phyloP scores from a whole-genome alignment of 2,113 vertebrate species.

The Microtus ochrogaster region DNA sequence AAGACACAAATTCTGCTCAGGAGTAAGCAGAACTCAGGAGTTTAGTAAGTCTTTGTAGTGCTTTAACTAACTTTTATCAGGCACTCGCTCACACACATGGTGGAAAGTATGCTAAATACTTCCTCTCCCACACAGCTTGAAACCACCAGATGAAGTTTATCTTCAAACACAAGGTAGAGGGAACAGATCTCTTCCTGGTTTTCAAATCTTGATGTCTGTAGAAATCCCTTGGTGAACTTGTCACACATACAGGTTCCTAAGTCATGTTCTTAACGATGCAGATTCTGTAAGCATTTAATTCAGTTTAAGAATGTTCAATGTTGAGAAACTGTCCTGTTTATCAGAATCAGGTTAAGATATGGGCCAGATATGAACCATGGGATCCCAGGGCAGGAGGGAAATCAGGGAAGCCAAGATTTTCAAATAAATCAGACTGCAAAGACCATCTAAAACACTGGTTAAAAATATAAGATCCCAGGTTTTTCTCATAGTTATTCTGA shows the following conservation, averaged over 20 bases:
- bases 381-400: neutral
- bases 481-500: neutral
- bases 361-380: neutral
- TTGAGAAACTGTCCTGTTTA: neutral
- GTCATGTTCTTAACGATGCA: neutral
- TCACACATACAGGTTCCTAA: neutral
- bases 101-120: neutral
- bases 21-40: neutral
- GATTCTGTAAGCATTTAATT: neutral
- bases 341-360: neutral
- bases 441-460: neutral
- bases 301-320: neutral
- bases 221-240: neutral
- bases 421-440: neutral
- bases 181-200: neutral
- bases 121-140: neutral
- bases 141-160: neutral
- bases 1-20: neutral
- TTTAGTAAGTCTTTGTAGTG: neutral
- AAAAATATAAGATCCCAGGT: neutral
- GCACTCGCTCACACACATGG: neutral
- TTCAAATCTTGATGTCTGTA: neutral
- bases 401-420: neutral
- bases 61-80: neutral
- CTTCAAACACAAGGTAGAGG: neutral